Base-by-base conservation (phyloP, 92 coral and sea anemone species). In the Epizoanthus ramosus region DNA sequence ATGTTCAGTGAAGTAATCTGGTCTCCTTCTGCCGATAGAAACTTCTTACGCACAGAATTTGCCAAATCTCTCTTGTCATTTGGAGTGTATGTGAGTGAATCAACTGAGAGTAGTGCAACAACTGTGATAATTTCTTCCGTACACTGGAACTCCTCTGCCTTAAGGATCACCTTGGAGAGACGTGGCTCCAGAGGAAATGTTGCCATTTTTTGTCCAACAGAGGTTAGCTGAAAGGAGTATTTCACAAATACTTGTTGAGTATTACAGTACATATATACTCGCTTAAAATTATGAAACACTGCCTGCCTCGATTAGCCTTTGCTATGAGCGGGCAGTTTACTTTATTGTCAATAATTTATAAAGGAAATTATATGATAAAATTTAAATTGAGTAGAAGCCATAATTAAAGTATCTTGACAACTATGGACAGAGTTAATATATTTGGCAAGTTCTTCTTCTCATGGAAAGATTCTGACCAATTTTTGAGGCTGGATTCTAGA, bases 1-100 rank as follows among this genome's bases (percentile, higher is more conserved):
- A 94, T 94, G 81, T 97, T 97, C 14, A 97, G 94, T 21, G 95
- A 86, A 0, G 98, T 92, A 71, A 97, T 87, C 75, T 97, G 99
- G 63, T 97, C 99, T 2, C 99, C 99, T 80, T 97, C 99, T 0
- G 98, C 86, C 17, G 99, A 97, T 2, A 91, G 91, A 66, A 91
- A 97, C 43, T 97, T 97, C 91, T 94, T 92, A 39, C 94, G 92
- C 15, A 94, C 92, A 1, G 95, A 86, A 79, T 89, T 85, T 8
- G 95, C 98, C 9, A 89, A 89, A 83, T 97, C 99, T 21, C 99
- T 88, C 65, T 93, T 92, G 87, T 87, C 95, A 21, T 94, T 98
- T 15, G 99, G 99, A 5, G 99, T 92, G 93, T 92, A 97, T 52
- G 92, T 90, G 53, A 97, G 90, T 4, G 95, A 92, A 83, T 97